A percentile compares a stretch with the other conserved stretches of the same genome.
These are phyloP conservation scores for Acanthopagrus latus DNA, from an alignment of 2,797 vertebrate genomes.

Conservation along the genomic window DNA sequence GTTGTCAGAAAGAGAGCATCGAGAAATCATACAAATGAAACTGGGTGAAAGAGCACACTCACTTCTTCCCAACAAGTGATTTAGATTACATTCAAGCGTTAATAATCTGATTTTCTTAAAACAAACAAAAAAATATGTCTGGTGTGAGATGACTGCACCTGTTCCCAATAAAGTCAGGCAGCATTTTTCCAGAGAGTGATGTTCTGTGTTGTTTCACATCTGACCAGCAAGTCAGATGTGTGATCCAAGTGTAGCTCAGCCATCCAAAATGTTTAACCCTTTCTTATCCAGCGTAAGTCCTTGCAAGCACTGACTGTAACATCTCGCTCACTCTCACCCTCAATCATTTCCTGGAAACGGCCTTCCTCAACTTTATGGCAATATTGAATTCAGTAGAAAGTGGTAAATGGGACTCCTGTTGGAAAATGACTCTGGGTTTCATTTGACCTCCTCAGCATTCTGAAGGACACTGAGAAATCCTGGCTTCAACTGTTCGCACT, in stretches of 20 bases:
- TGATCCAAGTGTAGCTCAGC: background rate
- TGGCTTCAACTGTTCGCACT: slow-evolving; percentile 30
- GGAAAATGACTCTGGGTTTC: background rate
- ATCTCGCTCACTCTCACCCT: background rate
- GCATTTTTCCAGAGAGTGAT: background rate
- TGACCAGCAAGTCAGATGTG: background rate
- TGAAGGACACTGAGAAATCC: slow-evolving; percentile 17
- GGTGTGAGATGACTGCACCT: background rate
- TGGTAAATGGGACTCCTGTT: background rate
- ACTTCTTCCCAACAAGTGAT: background rate
- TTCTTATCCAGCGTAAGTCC: background rate
- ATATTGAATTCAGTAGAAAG: background rate
- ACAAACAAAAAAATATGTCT: background rate
- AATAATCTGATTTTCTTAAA: background rate
- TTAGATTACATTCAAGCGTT: background rate
- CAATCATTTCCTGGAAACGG: background rate
- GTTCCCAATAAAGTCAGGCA: background rate
- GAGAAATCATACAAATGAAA: slow-evolving; percentile 8
- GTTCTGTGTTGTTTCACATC: background rate
- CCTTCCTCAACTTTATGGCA: background rate
- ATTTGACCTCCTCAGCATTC: slow-evolving; percentile 3
- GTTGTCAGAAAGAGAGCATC: background rate
- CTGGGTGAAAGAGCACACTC: background rate
- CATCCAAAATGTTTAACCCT: background rate
- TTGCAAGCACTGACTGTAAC: background rate